Conservation (phyloP, 1,140 invertebrate species). For the Oreohelix idahoensis region DNA sequence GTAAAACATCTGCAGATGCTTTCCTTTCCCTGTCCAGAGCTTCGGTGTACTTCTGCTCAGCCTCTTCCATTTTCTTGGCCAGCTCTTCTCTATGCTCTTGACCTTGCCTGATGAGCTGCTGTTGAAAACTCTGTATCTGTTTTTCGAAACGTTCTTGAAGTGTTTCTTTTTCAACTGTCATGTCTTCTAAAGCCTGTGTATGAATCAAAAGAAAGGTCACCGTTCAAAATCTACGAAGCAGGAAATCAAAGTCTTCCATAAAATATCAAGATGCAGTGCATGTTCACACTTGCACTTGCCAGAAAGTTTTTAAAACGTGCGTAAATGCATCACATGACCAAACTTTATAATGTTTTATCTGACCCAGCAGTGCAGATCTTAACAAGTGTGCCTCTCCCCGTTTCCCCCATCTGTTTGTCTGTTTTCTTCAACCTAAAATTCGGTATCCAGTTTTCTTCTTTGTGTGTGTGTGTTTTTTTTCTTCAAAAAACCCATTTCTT, state of each 20-base stretch:
- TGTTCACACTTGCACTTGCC: too few relatives aligned
- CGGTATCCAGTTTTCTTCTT: too few relatives aligned
- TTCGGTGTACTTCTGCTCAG: slow-evolving; percentile 46
- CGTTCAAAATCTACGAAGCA: background rate
- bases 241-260: background rate
- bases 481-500: too few relatives aligned
- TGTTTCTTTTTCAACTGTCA: slow-evolving; percentile 67
- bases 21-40: slow-evolving; percentile 52
- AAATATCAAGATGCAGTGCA: background rate
- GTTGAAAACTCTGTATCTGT: slow-evolving; percentile 58
- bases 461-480: too few relatives aligned
- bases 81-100: slow-evolving; percentile 53
- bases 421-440: too few relatives aligned
- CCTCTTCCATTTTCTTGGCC: slow-evolving; percentile 46
- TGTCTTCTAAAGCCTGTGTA: slow-evolving; percentile 58
- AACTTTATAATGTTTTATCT: too few relatives aligned
- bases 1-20: slow-evolving; percentile 52
- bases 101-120: slow-evolving; percentile 52
- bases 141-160: slow-evolving; percentile 62
- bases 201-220: slow-evolving; percentile 1
- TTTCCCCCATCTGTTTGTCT: too few relatives aligned
- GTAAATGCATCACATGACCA: too few relatives aligned
- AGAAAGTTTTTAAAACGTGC: too few relatives aligned
- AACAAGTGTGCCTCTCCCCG: too few relatives aligned
- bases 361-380: too few relatives aligned